Evolutionary conservation across 2,888 invertebrate species (phyloP).

Genomic region (Aricia artaxerxes): DNA sequence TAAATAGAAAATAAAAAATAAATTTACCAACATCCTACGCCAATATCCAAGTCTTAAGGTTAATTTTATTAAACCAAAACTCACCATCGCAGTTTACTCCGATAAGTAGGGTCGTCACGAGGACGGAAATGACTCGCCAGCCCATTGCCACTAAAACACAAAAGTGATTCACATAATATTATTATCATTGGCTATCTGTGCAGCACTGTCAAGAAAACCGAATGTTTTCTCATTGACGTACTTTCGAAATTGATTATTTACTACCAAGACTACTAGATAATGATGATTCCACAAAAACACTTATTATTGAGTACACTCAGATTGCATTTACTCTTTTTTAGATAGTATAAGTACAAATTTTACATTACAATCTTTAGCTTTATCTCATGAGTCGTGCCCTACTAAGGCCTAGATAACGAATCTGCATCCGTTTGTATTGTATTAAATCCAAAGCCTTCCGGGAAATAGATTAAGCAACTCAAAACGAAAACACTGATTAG

Average conservation of each 20-base stretch:
- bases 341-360: too few species aligned
- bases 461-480: not conserved
- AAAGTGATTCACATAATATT: not conserved
- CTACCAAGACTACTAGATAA: too few species aligned
- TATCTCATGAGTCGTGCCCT: not conserved
- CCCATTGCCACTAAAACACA: conserved; percentile 29
- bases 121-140: not conserved
- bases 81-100: conserved; percentile 28
- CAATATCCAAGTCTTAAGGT: not conserved
- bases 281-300: too few species aligned
- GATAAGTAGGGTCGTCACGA: not conserved
- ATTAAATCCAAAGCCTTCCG: not conserved
- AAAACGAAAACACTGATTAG: not conserved
- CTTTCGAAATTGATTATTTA: not conserved
- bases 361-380: not conserved
- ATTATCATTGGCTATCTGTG: not conserved
- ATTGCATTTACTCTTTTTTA: not conserved
- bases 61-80: not conserved
- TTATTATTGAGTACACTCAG: not conserved
- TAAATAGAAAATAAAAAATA: too few species aligned
- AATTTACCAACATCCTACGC: too few species aligned
- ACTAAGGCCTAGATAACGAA: not conserved
- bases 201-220: not conserved
- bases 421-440: not conserved
- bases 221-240: not conserved